Percentiles rank a stretch among this genome's conserved stretches.
Evolutionary conservation across 1,140 invertebrate species (phyloP).

Genomic region (Lucilia sericata): DNA sequence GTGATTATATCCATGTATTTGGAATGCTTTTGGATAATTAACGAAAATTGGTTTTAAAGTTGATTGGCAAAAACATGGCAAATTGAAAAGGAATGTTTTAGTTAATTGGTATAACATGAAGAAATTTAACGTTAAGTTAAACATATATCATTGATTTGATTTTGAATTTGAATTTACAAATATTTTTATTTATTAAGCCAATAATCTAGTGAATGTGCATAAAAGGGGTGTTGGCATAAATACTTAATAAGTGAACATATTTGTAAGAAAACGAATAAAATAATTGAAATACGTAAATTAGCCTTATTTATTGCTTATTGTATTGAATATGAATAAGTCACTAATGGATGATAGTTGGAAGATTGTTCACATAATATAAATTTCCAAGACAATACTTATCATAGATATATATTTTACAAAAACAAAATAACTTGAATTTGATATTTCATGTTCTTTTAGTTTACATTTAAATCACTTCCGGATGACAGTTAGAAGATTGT

Average conservation of each 20-base stretch:
- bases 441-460: too few species aligned
- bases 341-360: too few species aligned
- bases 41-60: slow-evolving; percentile 41
- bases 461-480: too few species aligned
- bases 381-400: too few species aligned
- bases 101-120: slow-evolving; percentile 14
- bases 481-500: too few species aligned
- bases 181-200: slow-evolving; percentile 17
- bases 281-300: too few species aligned
- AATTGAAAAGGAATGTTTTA: slow-evolving; percentile 35
- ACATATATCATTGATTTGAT: neutral
- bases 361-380: too few species aligned
- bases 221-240: neutral
- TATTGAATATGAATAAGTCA: too few species aligned
- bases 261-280: too few species aligned
- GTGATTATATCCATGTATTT: neutral
- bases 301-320: too few species aligned
- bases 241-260: neutral
- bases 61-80: slow-evolving; percentile 3
- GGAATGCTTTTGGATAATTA: slow-evolving; percentile 33
- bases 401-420: too few species aligned
- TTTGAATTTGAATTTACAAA: neutral
- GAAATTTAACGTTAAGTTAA: neutral
- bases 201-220: neutral
- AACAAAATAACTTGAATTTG: too few species aligned